These are phyloP conservation scores for Dynastes tityus DNA, from an alignment of 2,888 invertebrate species.

Conservation along the genomic window DNA sequence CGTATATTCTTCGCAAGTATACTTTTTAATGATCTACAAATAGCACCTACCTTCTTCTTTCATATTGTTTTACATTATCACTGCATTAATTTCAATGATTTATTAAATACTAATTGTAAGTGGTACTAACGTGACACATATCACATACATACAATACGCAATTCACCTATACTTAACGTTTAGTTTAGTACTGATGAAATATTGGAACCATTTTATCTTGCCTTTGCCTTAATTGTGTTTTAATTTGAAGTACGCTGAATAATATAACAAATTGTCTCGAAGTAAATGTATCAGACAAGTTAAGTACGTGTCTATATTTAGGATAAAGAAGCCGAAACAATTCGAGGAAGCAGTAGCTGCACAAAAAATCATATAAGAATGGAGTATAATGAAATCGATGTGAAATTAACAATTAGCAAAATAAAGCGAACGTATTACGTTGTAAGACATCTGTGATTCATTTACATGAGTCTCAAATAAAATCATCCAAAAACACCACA, in stretches of 20 bases:
- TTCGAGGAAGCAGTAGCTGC: background rate
- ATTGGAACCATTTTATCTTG: background rate
- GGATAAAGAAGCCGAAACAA: background rate
- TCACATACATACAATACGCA: background rate
- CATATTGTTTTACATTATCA: background rate
- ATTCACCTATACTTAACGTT: background rate
- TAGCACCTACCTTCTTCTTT: background rate
- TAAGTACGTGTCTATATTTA: background rate
- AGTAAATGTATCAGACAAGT: background rate
- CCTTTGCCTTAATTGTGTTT: slow-evolving; percentile 5
- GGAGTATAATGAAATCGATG: no score
- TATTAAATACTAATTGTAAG: background rate
- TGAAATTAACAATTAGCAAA: no score
- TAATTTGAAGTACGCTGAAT: slow-evolving; percentile 7
- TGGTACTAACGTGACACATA: background rate
- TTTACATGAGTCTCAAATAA: no score
- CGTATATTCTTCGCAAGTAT: no score
- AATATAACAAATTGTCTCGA: background rate
- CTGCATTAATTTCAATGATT: background rate
- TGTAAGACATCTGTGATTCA: no score
- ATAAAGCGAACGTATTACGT: background rate
- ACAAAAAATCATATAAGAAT: no score
- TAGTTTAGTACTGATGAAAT: background rate
- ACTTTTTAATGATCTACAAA: no score
- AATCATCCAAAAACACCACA: no score